Evolutionary conservation across 92 coral and sea anemone species (phyloP).

Genomic region (Umimayanthus chanpuru): DNA sequence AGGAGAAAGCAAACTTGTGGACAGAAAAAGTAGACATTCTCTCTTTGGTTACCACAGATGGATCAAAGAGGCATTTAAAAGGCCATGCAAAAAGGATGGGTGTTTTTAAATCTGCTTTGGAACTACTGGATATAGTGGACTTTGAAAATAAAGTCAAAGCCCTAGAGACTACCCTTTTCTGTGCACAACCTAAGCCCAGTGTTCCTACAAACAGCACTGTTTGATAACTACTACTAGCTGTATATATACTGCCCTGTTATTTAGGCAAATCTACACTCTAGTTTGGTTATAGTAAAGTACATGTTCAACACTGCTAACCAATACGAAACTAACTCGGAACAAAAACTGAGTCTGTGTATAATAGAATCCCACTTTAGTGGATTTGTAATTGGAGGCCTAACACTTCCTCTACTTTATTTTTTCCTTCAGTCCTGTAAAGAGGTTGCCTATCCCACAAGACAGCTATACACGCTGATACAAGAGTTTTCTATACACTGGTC

Average conservation of each 20-base stretch:
- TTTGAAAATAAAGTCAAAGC: neutral
- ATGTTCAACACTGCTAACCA: too few relatives aligned
- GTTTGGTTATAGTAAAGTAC: too few relatives aligned
- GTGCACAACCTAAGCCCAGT: conserved; percentile 10
- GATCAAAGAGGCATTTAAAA: neutral
- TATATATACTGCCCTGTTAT: too few relatives aligned
- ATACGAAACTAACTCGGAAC: too few relatives aligned
- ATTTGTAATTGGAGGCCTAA: too few relatives aligned
- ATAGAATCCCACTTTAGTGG: too few relatives aligned
- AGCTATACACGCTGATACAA: too few relatives aligned
- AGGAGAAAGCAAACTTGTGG: neutral
- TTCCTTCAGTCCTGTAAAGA: too few relatives aligned
- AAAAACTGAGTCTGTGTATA: too few relatives aligned
- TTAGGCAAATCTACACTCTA: neutral
- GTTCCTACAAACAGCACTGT: neutral
- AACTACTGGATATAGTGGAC: neutral
- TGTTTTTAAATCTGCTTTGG: neutral
- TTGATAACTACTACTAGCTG: neutral
- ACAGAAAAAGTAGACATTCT: neutral
- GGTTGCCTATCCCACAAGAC: too few relatives aligned
- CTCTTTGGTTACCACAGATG: neutral
- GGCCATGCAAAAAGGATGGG: neutral
- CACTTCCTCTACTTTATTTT: too few relatives aligned
- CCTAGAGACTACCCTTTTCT: neutral
- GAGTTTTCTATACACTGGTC: too few relatives aligned